Base-by-base conservation (phyloP, 2,797 vertebrate genomes). In the Octomys mimax region DNA sequence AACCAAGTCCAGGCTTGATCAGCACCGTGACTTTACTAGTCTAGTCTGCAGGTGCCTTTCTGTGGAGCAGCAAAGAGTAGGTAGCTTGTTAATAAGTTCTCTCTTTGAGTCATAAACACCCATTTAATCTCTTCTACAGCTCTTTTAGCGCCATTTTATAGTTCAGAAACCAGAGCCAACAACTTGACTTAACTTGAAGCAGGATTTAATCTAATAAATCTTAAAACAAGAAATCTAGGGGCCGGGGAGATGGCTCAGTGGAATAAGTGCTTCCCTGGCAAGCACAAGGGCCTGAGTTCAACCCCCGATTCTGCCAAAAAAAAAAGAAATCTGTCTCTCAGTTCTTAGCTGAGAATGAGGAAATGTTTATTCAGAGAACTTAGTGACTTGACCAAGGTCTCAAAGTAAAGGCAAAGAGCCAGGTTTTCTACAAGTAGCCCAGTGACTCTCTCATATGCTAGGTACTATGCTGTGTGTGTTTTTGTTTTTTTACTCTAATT, bases 341-440 rank as follows among this genome's bases (percentile, higher is more conserved):
- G 4, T 5, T 85, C 66, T 66, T 59, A 71, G 28, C 21, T 49
- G 49, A 92, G 57, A 62, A 26, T 85, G 11, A 70, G 64, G 49
- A 95, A 46, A 68, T 70, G 4, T 64, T 92, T 78, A 61, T 78
- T 88, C 62, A 68, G 59, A 91, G 68, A 91, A 21, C 5, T 71
- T 70, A 85, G 59, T 88, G 87, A 92, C 73, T 94, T 70, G 21
- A 28, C 57, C 54, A 78, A 2, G 3, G 33, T 89, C 64, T 94
- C 71, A 77, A 83, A 18, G 71, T 79, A 71, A 91, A 86, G 39
- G 31, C 6, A 10, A 49, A 54, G 78, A 92, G 22, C 77, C 12
- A 57, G 22, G 16, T 64, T 70, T 96, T 82, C n/a, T 13, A n/a
- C 18, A 26, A 80, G 24, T 36, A 68, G 31, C 33, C n/a, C 81